Evolutionary conservation across 2,113 vertebrate species (phyloP).

Genomic region (Leiothrix lutea): DNA sequence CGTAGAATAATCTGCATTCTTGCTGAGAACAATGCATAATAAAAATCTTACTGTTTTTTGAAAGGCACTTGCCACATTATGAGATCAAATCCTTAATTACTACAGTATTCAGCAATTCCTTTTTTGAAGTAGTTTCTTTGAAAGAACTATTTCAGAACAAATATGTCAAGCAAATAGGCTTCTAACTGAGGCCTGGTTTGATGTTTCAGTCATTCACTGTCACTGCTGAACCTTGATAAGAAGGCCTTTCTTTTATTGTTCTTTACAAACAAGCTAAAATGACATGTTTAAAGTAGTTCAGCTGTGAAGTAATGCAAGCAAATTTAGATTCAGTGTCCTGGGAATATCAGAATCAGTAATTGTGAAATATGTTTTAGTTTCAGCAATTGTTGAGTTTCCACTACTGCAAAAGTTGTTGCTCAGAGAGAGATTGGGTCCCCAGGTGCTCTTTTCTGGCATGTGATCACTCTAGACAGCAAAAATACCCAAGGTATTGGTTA

Average conservation of each 20-base stretch:
- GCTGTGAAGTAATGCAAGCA: neutral
- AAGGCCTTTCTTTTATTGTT: neutral
- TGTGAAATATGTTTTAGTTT: neutral
- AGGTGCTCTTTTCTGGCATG: neutral
- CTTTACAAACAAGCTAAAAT: neutral
- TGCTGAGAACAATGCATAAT: neutral
- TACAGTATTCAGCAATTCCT: neutral
- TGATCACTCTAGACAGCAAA: neutral
- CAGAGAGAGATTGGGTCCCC: neutral
- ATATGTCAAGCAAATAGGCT: neutral
- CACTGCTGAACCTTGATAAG: neutral
- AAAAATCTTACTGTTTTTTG: neutral
- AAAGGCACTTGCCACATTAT: neutral
- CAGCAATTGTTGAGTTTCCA: neutral
- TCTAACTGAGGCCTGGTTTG: neutral
- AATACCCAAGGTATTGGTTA: neutral
- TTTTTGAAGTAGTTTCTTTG: neutral
- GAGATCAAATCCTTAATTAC: neutral
- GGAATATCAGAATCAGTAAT: neutral
- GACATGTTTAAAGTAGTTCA: neutral
- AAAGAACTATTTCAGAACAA: neutral
- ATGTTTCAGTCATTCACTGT: neutral
- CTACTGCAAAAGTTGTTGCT: neutral
- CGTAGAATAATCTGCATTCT: neutral
- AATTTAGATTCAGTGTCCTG: neutral